phyloP scores from a whole-genome alignment of 2,113 vertebrate genomes.

The Accipiter cooperii region DNA sequence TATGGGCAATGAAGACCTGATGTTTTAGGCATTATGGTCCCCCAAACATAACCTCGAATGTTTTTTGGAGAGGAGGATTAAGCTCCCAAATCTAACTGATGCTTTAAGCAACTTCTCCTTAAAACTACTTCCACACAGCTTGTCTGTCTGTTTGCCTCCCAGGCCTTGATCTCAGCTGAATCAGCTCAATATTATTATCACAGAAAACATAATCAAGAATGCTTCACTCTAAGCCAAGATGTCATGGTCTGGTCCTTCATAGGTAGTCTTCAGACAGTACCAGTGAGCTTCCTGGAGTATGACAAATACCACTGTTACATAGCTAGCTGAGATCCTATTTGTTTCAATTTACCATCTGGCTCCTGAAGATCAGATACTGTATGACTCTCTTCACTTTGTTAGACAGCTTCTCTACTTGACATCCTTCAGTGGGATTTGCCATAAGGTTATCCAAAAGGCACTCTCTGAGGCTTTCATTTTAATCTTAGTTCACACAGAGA shows the following conservation, averaged over 20 bases:
- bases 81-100: background rate
- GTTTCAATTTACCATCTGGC: constrained; percentile 5
- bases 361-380: background rate
- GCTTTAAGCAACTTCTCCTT: background rate
- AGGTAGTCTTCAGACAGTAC: background rate
- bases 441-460: background rate
- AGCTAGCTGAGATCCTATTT: background rate
- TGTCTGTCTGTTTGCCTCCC: background rate
- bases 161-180: background rate
- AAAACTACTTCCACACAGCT: background rate
- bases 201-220: background rate
- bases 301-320: constrained; percentile 20
- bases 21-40: background rate
- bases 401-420: background rate
- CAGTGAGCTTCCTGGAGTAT: background rate
- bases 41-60: background rate
- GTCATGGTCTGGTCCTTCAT: background rate
- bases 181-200: background rate
- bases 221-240: background rate
- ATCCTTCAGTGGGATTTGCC: background rate
- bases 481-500: background rate
- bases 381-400: background rate
- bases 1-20: background rate
- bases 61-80: background rate
- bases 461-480: background rate